These are phyloP conservation scores for Galaxea fascicularis DNA, from an alignment of 92 coral and sea anemone genomes.

Conservation along the genomic window DNA sequence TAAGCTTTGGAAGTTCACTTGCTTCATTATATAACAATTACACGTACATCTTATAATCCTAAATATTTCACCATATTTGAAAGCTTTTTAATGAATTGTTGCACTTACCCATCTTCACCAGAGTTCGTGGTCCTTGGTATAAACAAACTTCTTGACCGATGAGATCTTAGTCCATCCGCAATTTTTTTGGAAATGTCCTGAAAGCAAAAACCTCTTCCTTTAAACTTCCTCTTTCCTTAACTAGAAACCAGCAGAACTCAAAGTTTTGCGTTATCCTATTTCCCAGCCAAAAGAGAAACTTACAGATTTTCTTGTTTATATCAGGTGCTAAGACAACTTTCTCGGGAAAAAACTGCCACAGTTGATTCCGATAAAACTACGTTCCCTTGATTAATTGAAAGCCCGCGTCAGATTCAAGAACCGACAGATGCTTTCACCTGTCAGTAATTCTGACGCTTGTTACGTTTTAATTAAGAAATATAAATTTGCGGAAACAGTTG, in stretches of 20 bases:
- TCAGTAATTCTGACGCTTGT: not conserved
- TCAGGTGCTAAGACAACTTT: too few species aligned
- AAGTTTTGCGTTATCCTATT: too few species aligned
- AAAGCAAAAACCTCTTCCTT: not conserved
- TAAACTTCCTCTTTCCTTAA: not conserved
- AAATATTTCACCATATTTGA: not conserved
- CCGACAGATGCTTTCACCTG: not conserved
- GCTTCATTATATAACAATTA: not conserved
- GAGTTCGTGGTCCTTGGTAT: constrained; percentile 23
- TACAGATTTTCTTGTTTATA: too few species aligned
- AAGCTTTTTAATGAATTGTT: not conserved
- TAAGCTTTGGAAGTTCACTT: not conserved
- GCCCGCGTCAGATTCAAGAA: not conserved
- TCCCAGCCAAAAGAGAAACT: too few species aligned
- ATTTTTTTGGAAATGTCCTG: constrained; percentile 66
- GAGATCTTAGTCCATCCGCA: constrained; percentile 56
- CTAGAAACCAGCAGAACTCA: too few species aligned
- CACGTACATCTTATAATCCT: not conserved
- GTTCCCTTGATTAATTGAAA: not conserved
- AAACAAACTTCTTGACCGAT: constrained; percentile 56
- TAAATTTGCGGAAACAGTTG: not conserved
- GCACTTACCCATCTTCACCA: constrained; percentile 28
- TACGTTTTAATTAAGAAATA: not conserved
- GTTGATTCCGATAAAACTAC: not conserved
- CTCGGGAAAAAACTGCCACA: too few species aligned